These are phyloP conservation scores for Coptodon bakossiorum DNA, from an alignment of 2,113 vertebrate genomes.

Conservation along the genomic window DNA sequence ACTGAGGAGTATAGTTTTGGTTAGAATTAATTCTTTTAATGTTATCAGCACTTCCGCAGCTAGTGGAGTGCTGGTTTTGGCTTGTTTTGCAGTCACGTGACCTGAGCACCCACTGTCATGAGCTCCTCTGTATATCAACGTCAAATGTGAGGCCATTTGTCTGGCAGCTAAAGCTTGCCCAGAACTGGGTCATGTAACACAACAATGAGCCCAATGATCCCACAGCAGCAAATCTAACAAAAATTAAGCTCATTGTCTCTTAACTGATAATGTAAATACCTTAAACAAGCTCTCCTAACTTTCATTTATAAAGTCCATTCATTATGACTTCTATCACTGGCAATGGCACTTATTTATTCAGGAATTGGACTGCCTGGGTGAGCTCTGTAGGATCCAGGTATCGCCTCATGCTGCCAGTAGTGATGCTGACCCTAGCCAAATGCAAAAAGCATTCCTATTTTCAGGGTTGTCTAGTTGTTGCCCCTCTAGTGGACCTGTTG, in stretches of 20 bases:
- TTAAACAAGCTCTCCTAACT: neutral
- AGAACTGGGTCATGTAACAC: neutral
- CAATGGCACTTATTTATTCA: neutral
- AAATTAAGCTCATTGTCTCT: neutral
- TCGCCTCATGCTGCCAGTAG: neutral
- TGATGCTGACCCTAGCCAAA: neutral
- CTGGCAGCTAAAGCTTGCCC: neutral
- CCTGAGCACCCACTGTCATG: neutral
- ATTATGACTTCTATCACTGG: neutral
- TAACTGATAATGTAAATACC: neutral
- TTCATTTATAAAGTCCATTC: neutral
- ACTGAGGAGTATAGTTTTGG: rapidly evolving
- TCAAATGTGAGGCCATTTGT: neutral
- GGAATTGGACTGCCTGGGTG: neutral
- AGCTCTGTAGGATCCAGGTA: neutral
- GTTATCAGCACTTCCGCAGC: neutral
- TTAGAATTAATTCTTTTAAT: neutral
- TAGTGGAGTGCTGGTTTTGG: neutral
- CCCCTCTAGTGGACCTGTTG: neutral
- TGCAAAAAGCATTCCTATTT: neutral
- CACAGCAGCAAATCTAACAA: neutral
- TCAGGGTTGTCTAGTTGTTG: neutral
- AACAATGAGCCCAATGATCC: neutral
- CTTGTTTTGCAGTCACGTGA: neutral
- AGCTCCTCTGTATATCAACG: neutral